Percentiles rank a stretch among this genome's conserved stretches.
These are phyloP conservation scores for Drosophila kurseongensis DNA, from an alignment of 1,140 invertebrate species.

Conservation along the genomic window DNA sequence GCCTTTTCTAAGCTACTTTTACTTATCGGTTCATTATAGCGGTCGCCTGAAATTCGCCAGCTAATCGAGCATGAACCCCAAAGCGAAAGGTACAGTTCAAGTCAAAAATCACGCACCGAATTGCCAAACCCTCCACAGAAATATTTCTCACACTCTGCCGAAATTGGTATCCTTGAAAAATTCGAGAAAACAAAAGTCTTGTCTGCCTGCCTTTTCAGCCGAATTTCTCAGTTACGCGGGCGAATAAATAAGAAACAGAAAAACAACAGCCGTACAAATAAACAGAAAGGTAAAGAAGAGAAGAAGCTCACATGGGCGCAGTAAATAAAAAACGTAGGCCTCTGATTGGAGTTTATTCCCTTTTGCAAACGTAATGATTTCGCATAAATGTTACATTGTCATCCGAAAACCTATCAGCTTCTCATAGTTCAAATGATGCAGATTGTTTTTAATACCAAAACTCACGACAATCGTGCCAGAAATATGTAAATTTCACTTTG, in stretches of 20 bases:
- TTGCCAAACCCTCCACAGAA: constrained; percentile 13
- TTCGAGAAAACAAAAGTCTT: constrained; percentile 59
- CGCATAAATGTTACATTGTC: constrained; percentile 29
- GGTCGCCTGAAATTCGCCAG: constrained; percentile 60
- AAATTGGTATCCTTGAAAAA: constrained; percentile 68
- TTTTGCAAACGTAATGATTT: constrained; percentile 28
- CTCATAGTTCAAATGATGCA: constrained; percentile 24
- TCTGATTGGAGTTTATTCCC: constrained; percentile 19
- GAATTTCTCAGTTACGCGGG: constrained; percentile 52
- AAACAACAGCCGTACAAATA: constrained; percentile 26
- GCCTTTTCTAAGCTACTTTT: constrained; percentile 75
- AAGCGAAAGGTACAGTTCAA: constrained; percentile 59
- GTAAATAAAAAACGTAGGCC: constrained; percentile 58
- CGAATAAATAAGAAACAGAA: constrained; percentile 29
- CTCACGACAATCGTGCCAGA: constrained; percentile 67
- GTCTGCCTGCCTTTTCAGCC: constrained; percentile 59
- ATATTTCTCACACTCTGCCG: constrained; percentile 45
- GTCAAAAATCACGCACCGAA: constrained; percentile 39
- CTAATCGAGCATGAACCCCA: constrained; percentile 77
- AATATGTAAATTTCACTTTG: constrained; percentile 69
- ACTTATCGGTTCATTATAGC: constrained; percentile 80
- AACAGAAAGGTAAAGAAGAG: constrained; percentile 26
- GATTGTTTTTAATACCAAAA: constrained; percentile 8
- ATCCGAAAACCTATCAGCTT: constrained; percentile 13
- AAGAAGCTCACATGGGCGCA: constrained; percentile 30